A percentile compares a stretch with the other conserved stretches of the same genome.
phyloP scores from a whole-genome alignment of 2,797 vertebrate species.

The Scleropages formosus region DNA sequence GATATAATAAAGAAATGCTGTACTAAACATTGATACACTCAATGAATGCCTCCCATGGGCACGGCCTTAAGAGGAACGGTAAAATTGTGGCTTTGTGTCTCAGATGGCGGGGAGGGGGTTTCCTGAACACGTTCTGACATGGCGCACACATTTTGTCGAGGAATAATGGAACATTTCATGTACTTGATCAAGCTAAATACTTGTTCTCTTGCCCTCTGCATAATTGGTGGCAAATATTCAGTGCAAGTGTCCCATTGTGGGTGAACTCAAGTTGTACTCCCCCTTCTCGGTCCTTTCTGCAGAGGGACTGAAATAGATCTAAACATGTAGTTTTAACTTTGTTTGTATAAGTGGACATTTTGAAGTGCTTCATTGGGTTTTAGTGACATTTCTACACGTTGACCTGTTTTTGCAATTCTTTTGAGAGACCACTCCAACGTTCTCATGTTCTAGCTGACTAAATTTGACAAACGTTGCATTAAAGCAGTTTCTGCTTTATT shows the following conservation, averaged over 20 bases:
- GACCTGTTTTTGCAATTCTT: constrained; percentile 37
- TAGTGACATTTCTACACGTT: neutral
- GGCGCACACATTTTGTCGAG: neutral
- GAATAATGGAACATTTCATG: constrained; percentile 6
- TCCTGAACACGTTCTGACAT: neutral
- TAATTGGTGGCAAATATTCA: constrained; percentile 33
- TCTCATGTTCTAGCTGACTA: constrained; percentile 13
- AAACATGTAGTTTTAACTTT: constrained; percentile 1
- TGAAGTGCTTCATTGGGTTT: no score
- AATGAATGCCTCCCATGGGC: neutral
- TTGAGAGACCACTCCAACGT: neutral
- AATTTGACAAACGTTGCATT: neutral
- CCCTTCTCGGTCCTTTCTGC: constrained; percentile 39
- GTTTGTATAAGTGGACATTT: neutral
- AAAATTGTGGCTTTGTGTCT: neutral
- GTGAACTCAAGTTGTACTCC: constrained; percentile 38
- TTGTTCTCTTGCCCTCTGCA: constrained; percentile 26
- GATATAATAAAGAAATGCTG: neutral
- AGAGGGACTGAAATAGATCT: constrained; percentile 23
- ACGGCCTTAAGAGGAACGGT: neutral
- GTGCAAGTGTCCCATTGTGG: constrained; percentile 46
- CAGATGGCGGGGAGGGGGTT: neutral
- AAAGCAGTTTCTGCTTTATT: neutral
- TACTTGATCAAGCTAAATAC: constrained; percentile 4
- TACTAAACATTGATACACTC: neutral